Conservation (phyloP, 37 sponge, comb jelly and placozoan genomes). For the Crambe crambe region DNA sequence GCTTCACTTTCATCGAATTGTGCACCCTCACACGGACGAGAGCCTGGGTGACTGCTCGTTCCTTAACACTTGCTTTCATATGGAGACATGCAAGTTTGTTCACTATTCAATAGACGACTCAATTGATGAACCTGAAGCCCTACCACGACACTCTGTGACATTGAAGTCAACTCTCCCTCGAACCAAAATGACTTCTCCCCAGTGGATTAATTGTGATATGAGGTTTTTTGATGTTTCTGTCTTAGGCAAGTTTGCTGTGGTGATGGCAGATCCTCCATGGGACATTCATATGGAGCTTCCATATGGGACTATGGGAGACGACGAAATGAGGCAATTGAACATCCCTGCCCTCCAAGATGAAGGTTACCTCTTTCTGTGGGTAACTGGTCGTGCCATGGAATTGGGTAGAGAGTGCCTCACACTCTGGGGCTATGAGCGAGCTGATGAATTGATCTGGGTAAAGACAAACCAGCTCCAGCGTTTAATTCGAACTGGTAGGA, state of each 20-base stretch:
- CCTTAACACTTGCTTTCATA: conserved; percentile 97
- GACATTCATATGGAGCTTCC: conserved; percentile 99
- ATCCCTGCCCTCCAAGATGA: conserved; percentile 91
- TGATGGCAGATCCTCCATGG: conserved; percentile 99
- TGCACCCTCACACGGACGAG: conserved; percentile 90
- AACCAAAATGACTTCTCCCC: conserved; percentile 68
- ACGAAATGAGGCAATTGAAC: conserved; percentile 92
- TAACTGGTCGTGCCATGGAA: conserved; percentile 97
- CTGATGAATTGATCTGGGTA: conserved; percentile 95
- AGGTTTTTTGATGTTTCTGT: conserved; percentile 68
- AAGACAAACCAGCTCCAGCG: conserved; percentile 98
- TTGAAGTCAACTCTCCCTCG: conserved; percentile 5
- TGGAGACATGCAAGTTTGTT: conserved; percentile 96
- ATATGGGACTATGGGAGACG: conserved; percentile 97
- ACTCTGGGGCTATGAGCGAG: conserved; percentile 93
- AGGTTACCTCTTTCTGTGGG: conserved; percentile 97
- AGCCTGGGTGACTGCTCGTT: conserved; percentile 96
- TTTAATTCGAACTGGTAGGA: conserved; percentile 92
- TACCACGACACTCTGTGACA: neutral
- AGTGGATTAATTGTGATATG: conserved; percentile 94
- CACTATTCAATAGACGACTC: conserved; percentile 91
- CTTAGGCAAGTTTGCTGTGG: conserved; percentile 88
- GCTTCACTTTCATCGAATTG: conserved; percentile 88
- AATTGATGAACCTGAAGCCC: conserved; percentile 38
- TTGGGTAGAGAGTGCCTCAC: conserved; percentile 91